These are phyloP conservation scores for Vombatus ursinus DNA, from an alignment of 2,113 vertebrate genomes.

Conservation along the genomic window DNA sequence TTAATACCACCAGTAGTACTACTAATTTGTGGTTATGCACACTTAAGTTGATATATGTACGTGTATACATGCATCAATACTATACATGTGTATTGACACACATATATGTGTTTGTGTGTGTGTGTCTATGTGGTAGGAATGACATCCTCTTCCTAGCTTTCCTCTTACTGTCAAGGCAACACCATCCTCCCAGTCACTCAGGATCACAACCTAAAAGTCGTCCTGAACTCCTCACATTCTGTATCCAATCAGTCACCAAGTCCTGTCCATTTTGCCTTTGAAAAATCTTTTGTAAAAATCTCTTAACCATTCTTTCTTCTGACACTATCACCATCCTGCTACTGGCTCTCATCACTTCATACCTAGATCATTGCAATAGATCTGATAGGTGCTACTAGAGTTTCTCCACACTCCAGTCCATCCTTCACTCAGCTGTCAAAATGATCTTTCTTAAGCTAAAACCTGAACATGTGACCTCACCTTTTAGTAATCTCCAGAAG, in stretches of 20 bases:
- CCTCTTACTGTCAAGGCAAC: neutral
- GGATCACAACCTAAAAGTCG: neutral
- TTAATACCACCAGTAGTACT: neutral
- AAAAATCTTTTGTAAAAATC: neutral
- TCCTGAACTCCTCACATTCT: neutral
- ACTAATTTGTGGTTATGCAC: neutral
- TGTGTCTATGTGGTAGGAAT: too few relatives aligned
- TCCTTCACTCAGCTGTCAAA: neutral
- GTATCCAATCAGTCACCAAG: neutral
- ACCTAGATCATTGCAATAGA: neutral
- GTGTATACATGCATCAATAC: too few relatives aligned
- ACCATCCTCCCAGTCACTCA: neutral
- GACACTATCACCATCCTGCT: neutral
- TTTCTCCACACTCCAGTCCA: neutral
- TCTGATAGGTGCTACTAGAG: neutral
- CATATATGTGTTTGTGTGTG: rapidly evolving
- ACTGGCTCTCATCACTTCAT: neutral
- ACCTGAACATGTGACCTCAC: neutral
- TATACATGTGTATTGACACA: too few relatives aligned
- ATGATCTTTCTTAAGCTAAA: neutral
- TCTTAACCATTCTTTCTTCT: neutral
- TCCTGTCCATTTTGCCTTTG: neutral
- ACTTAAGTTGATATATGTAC: neutral
- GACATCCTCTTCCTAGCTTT: too few relatives aligned
- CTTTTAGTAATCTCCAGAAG: neutral